A percentile compares a stretch with the other conserved stretches of the same genome.
Conservation (phyloP, 1,140 invertebrate species). For the Lepidotrigona ventralis region DNA sequence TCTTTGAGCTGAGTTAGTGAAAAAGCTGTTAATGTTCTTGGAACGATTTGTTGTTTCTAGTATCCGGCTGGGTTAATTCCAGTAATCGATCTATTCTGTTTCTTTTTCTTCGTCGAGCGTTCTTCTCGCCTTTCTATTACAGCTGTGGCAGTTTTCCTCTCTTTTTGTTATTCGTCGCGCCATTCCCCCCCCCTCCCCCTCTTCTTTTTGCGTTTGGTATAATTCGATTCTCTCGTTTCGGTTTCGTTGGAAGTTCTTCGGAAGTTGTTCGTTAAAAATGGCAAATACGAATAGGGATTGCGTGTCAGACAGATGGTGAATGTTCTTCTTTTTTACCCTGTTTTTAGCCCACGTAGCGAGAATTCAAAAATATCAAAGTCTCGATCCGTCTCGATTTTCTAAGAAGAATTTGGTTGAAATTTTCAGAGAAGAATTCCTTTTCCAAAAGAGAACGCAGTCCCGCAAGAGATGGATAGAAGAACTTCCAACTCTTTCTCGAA, state of each 20-base stretch:
- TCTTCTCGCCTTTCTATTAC: not conserved
- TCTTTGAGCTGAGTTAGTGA: constrained; percentile 56
- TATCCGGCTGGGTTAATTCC: not conserved
- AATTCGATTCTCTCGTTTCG: not conserved
- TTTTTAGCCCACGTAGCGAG: too few relatives aligned
- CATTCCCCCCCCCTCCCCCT: not conserved
- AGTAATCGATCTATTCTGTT: not conserved
- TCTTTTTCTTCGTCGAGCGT: not conserved
- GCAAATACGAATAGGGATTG: not conserved
- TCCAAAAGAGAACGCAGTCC: too few relatives aligned
- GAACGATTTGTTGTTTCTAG: not conserved
- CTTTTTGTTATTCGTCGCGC: not conserved
- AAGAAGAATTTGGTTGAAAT: too few relatives aligned
- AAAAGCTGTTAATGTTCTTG: constrained; percentile 57
- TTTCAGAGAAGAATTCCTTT: too few relatives aligned
- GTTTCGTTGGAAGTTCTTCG: not conserved
- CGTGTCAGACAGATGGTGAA: too few relatives aligned
- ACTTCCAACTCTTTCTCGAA: not conserved
- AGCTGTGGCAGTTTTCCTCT: not conserved
- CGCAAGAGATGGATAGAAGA: too few relatives aligned
- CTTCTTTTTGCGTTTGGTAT: not conserved
- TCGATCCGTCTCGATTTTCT: too few relatives aligned
- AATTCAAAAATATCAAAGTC: too few relatives aligned
- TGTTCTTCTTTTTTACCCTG: too few relatives aligned
- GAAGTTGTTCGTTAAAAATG: not conserved